Conservation (phyloP, 2,888 invertebrate genomes). For the Chorisops tibialis region DNA sequence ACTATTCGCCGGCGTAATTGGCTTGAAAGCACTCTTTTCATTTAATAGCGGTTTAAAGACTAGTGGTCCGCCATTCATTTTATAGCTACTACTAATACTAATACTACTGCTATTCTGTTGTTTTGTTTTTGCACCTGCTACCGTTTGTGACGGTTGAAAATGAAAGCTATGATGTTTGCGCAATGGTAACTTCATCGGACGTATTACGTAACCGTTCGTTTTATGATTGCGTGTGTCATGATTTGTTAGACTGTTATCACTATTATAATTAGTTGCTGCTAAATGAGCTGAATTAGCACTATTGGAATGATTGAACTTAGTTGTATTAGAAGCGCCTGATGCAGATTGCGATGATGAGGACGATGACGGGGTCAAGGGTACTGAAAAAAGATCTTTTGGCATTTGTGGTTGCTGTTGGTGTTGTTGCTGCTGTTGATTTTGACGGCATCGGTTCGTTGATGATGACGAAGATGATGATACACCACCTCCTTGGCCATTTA, state of each 20-base stretch:
- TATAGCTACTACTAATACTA: constrained; percentile 20
- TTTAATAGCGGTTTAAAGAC: constrained; percentile 45
- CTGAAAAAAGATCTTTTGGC: constrained; percentile 35
- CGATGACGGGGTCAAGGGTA: constrained; percentile 37
- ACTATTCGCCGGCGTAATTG: constrained; percentile 44
- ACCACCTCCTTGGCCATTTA: constrained; percentile 32
- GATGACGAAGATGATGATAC: constrained; percentile 31
- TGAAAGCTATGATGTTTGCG: constrained; percentile 53
- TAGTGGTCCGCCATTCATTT: constrained; percentile 40
- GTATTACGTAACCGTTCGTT: constrained; percentile 36
- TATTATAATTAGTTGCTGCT: constrained; percentile 27
- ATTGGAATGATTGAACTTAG: not conserved
- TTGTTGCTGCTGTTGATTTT: constrained; percentile 31
- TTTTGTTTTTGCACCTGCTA: constrained; percentile 40
- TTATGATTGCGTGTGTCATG: constrained; percentile 15
- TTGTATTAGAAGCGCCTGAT: constrained; percentile 5
- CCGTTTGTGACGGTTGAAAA: constrained; percentile 49
- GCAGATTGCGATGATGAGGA: constrained; percentile 22
- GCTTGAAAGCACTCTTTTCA: constrained; percentile 50
- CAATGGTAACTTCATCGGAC: constrained; percentile 47
- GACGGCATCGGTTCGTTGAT: constrained; percentile 38
- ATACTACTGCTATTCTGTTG: not conserved
- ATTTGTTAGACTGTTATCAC: constrained; percentile 27
- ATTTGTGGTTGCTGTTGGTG: constrained; percentile 41
- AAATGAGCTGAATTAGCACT: not conserved